Conservation (phyloP, 1,140 invertebrate species). For the Danaus plexippus region DNA sequence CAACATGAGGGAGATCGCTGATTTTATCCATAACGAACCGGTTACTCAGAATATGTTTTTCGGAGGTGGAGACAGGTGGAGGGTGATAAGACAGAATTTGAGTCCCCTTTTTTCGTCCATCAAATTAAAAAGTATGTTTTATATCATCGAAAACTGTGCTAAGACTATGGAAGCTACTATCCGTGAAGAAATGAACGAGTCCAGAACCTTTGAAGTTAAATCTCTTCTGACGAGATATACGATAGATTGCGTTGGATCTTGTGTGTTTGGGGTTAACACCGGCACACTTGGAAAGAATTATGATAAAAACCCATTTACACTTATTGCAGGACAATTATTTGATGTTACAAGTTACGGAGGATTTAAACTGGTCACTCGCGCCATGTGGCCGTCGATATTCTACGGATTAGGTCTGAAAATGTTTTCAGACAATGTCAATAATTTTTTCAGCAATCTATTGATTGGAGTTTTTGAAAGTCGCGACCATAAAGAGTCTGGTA, state of each 20-base stretch:
- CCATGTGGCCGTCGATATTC: constrained; percentile 36
- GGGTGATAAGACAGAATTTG: constrained; percentile 70
- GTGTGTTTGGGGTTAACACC: constrained; percentile 73
- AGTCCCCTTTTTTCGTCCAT: constrained; percentile 74
- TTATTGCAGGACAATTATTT: constrained; percentile 54
- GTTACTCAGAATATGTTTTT: constrained; percentile 49
- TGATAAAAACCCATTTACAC: constrained; percentile 64
- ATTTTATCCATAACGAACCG: constrained; percentile 57
- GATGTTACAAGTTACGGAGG: constrained; percentile 19
- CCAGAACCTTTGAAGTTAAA: constrained; percentile 47
- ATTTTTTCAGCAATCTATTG: constrained; percentile 32
- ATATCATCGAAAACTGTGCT: constrained; percentile 56
- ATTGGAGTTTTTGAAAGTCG: constrained; percentile 28
- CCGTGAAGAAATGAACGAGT: constrained; percentile 22
- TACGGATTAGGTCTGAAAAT: constrained; percentile 25
- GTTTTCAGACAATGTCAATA: constrained; percentile 21
- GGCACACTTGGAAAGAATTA: constrained; percentile 51
- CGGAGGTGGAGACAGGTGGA: constrained; percentile 68
- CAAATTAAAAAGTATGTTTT: constrained; percentile 75
- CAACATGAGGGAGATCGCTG: constrained; percentile 57
- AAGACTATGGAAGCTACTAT: constrained; percentile 45
- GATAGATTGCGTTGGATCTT: constrained; percentile 73
- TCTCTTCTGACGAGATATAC: constrained; percentile 66
- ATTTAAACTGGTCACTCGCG: constrained; percentile 17
- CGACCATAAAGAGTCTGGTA: constrained; percentile 22